phyloP scores from a whole-genome alignment of 2,888 invertebrate genomes.

The Tyria jacobaeae region DNA sequence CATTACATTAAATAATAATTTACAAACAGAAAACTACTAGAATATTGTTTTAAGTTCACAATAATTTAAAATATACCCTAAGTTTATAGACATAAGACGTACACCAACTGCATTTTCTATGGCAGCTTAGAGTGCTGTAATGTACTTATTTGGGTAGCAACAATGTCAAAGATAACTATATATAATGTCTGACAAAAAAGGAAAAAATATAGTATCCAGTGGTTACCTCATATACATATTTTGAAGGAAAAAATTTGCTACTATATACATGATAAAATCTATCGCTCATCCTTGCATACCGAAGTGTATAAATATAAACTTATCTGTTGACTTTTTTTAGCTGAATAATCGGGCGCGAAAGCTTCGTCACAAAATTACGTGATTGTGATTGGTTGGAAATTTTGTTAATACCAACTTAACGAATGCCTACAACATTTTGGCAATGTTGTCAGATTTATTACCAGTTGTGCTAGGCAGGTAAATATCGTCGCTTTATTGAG shows the following conservation, averaged over 20 bases:
- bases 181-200: background rate
- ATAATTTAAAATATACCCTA: constrained; percentile 28
- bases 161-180: constrained; percentile 25
- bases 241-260: background rate
- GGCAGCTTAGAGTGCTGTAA: constrained; percentile 1
- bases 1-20: background rate
- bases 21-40: background rate
- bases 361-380: constrained; percentile 71
- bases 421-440: constrained; percentile 66
- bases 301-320: constrained; percentile 52
- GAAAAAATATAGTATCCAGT: background rate
- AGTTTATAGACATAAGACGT: rapidly evolving
- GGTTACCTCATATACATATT: background rate
- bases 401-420: constrained; percentile 76
- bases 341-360: constrained; percentile 80
- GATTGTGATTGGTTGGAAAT: constrained; percentile 68
- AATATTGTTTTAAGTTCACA: background rate
- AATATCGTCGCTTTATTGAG: constrained; percentile 78
- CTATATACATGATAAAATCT: background rate
- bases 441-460: constrained; percentile 84
- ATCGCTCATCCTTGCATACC: constrained; percentile 36
- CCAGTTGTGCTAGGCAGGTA: constrained; percentile 83
- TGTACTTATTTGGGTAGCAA: constrained; percentile 39
- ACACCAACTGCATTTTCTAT: background rate
- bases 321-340: constrained; percentile 67